phyloP scores from a whole-genome alignment of 1,140 invertebrate species.

The Drosophila orosa region DNA sequence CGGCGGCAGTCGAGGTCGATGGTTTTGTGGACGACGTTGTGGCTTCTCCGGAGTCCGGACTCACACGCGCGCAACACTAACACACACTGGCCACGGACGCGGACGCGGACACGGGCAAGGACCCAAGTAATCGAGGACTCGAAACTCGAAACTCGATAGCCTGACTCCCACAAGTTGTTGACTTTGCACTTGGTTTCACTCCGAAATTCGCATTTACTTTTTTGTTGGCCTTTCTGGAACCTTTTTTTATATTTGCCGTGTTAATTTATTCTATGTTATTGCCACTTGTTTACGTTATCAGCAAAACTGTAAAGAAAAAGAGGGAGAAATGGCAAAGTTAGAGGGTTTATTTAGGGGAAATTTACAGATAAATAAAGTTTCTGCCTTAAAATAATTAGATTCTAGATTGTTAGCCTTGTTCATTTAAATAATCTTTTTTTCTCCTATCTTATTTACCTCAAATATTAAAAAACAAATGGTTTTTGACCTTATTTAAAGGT shows the following conservation, averaged over 20 bases:
- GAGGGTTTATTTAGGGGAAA: not conserved
- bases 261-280: conserved; percentile 41
- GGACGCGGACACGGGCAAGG: conserved; percentile 16
- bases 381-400: too few relatives aligned
- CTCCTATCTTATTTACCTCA: too few relatives aligned
- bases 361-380: not conserved
- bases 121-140: conserved; percentile 11
- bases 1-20: conserved; percentile 69
- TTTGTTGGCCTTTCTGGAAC: conserved; percentile 27
- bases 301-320: conserved; percentile 48
- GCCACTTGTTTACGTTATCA: conserved; percentile 59
- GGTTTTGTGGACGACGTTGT: conserved; percentile 80
- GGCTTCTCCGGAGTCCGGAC: conserved; percentile 46
- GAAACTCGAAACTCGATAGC: conserved; percentile 6
- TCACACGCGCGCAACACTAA: conserved; percentile 38
- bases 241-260: conserved; percentile 19
- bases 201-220: conserved; percentile 20
- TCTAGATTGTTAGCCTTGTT: not conserved
- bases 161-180: conserved; percentile 31
- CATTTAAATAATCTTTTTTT: not conserved
- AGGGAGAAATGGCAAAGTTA: not conserved
- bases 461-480: too few relatives aligned
- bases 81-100: conserved; percentile 23
- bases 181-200: conserved; percentile 46
- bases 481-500: too few relatives aligned